Conservation (phyloP, 2,888 invertebrate species). For the Galerucella nymphaeae region DNA sequence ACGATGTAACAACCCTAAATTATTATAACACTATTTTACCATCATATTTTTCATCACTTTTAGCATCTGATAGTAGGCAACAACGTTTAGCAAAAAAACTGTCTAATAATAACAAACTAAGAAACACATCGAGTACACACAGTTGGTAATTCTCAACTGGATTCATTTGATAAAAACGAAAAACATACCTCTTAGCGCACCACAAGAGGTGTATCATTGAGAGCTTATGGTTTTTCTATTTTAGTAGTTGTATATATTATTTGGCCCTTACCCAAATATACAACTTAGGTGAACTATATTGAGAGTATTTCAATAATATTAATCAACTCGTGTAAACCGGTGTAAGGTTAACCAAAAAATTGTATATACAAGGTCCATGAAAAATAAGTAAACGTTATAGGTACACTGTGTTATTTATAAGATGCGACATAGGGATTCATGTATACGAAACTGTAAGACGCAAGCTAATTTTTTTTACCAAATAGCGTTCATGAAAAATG, state of each 20-base stretch:
- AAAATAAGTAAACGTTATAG: no score
- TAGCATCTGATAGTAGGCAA: background rate
- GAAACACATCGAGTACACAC: slow-evolving; percentile 12
- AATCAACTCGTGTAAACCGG: background rate
- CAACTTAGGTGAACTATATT: slow-evolving; percentile 12
- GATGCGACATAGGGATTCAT: no score
- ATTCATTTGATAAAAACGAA: slow-evolving; percentile 35
- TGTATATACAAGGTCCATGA: background rate
- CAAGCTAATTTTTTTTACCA: no score
- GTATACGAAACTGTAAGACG: no score
- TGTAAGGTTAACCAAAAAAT: background rate
- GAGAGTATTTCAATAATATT: background rate
- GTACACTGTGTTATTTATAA: no score
- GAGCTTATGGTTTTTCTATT: slow-evolving; percentile 41
- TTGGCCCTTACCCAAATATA: slow-evolving; percentile 43
- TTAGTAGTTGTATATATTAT: slow-evolving; percentile 41
- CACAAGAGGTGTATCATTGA: slow-evolving; percentile 34
- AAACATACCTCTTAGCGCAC: slow-evolving; percentile 44
- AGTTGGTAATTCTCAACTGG: slow-evolving; percentile 24
- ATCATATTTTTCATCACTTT: background rate
- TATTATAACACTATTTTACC: background rate
- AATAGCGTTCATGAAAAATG: no score
- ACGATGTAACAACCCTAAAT: no score
- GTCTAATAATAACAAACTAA: slow-evolving; percentile 12
- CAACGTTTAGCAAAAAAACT: slow-evolving; percentile 5